A percentile compares a stretch with the other conserved stretches of the same genome.
Evolutionary conservation across 2,888 invertebrate genomes (phyloP).

Genomic region (Philaethria dido): DNA sequence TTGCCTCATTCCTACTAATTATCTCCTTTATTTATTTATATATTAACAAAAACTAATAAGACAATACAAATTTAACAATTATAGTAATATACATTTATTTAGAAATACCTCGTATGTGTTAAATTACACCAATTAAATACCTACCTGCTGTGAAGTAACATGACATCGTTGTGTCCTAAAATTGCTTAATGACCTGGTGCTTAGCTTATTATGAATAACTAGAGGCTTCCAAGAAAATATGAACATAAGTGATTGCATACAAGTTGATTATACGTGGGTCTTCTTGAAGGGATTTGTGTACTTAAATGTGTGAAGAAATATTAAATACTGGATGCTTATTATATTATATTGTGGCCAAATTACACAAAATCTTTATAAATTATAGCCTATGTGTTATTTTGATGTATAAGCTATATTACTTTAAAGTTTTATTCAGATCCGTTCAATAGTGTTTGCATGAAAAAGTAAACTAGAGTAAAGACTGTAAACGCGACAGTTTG

Average conservation of each 20-base stretch:
- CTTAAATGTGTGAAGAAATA: background rate
- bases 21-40: too few relatives aligned
- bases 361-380: too few relatives aligned
- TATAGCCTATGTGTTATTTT: too few relatives aligned
- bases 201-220: slow-evolving; percentile 11
- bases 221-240: slow-evolving; percentile 12
- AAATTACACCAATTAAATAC: slow-evolving; percentile 40
- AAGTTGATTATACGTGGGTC: background rate
- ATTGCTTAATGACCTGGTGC: slow-evolving; percentile 31
- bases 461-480: too few relatives aligned
- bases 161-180: slow-evolving; percentile 26
- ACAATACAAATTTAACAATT: background rate
- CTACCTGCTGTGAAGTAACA: slow-evolving; percentile 28
- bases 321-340: too few relatives aligned
- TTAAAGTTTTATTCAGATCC: too few relatives aligned
- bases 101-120: slow-evolving; percentile 21
- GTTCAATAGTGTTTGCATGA: too few relatives aligned
- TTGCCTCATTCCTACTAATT: too few relatives aligned
- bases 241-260: slow-evolving; percentile 7
- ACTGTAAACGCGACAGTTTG: too few relatives aligned
- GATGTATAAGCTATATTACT: too few relatives aligned
- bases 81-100: background rate
- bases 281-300: background rate
- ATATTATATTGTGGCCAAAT: too few relatives aligned
- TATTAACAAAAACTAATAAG: background rate